Base-by-base conservation (phyloP, 2,888 invertebrate genomes). In the Apodemia zela region DNA sequence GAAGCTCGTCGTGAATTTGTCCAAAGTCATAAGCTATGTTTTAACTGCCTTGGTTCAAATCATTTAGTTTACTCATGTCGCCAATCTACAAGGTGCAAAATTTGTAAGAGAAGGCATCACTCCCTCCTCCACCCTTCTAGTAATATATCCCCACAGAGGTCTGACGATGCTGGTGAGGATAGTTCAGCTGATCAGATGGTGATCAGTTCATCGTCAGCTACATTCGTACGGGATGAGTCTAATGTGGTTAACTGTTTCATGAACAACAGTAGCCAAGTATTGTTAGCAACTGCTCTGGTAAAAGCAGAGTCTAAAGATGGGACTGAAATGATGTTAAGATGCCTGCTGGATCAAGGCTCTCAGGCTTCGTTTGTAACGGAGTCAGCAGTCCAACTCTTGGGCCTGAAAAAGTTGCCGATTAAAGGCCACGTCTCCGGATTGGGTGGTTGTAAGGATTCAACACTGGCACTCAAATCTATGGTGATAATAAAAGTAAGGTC, bases 301-400 rank as follows among this genome's bases (percentile, higher is more conserved):
- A 49, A 63, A 3, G 69, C 64, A 1, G 58, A 65, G 42, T 62
- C 70, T 2, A 67, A 45, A 38, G 60, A 62, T 13, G 71, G 71
- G 8, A 17, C 18, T 6, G 49, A 45, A 13, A 59, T 61, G 0
- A 25, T 64, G 4, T 35, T 71, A 29, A 60, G 73, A 59, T 68
- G 69, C 8, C 67, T 74, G 42, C n/a, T 75, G 10, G 72, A 73
- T 57, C 72, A 71, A 61, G 73, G 71, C 3, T n/a, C 72, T 7
- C 72, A 72, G 13, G 71, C 69, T 10, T 70, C 71, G 0, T 73
- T 75, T 60, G 62, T 75, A 0, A 72, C 72, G 0, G 74, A 74
- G 47, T 63, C 66, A 10, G 63, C 66, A 7, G 68, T 68, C 15
- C 68, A 69, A 21, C 38, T 63, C 3, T 62, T 69, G 0, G 69